These are phyloP conservation scores for Athetis lepigone DNA, from an alignment of 2,888 invertebrate species.

Conservation along the genomic window DNA sequence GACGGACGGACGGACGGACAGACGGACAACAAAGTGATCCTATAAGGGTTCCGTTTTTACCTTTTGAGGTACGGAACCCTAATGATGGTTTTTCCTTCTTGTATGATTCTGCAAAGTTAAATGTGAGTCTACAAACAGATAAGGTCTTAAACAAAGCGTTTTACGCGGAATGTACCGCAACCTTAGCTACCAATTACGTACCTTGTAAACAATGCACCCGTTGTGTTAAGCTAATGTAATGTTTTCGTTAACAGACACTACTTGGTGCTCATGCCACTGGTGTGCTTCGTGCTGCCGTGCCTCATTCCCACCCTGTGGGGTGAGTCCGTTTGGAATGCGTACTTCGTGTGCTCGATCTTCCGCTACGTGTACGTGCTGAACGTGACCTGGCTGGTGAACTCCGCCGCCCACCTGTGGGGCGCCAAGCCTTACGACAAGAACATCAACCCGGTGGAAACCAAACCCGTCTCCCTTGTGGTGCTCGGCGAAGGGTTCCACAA, in stretches of 20 bases:
- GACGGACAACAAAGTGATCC: too few species aligned
- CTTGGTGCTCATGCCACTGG: constrained; percentile 92
- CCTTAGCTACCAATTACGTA: neutral
- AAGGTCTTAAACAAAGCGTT: neutral
- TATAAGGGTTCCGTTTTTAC: too few species aligned
- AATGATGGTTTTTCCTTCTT: neutral
- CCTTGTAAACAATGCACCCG: neutral
- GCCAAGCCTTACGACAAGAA: constrained; percentile 93
- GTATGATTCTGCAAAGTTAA: neutral
- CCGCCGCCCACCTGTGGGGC: constrained; percentile 95
- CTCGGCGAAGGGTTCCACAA: constrained; percentile 96
- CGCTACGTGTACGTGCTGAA: constrained; percentile 95
- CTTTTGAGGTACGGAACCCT: too few species aligned
- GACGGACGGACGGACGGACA: too few species aligned
- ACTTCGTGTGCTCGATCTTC: constrained; percentile 93
- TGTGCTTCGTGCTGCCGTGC: constrained; percentile 94
- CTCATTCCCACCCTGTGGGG: constrained; percentile 94
- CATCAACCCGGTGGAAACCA: constrained; percentile 94
- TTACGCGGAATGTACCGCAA: neutral
- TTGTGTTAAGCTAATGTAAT: neutral
- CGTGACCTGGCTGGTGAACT: constrained; percentile 97
- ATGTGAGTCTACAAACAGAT: neutral
- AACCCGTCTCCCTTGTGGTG: constrained; percentile 91
- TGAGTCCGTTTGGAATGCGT: constrained; percentile 92
- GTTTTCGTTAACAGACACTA: constrained; percentile 91